Conservation (phyloP, 2,797 vertebrate genomes). For the Arrhamphus sclerolepis region DNA sequence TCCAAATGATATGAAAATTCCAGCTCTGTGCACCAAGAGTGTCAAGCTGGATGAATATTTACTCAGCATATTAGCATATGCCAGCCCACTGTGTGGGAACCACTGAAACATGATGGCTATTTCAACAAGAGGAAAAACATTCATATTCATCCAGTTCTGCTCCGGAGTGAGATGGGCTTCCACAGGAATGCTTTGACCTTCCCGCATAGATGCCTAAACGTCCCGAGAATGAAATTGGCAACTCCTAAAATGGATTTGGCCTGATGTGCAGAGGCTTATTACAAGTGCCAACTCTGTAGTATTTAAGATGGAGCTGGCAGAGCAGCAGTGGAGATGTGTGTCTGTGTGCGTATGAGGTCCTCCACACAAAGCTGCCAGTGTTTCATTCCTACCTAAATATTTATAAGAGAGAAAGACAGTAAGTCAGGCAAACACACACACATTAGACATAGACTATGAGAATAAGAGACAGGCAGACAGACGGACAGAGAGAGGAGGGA, state of each 20-base stretch:
- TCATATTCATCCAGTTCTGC: constrained; percentile 55
- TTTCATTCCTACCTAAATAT: constrained; percentile 67
- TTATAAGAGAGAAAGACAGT: constrained; percentile 60
- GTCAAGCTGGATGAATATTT: constrained; percentile 37
- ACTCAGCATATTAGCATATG: constrained; percentile 34
- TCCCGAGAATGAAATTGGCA: constrained; percentile 73
- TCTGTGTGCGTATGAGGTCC: constrained; percentile 28
- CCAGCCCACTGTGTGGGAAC: constrained; percentile 45
- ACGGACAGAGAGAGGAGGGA: constrained; percentile 42
- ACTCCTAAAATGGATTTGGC: constrained; percentile 71
- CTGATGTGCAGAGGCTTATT: constrained; percentile 68
- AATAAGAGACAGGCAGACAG: constrained; percentile 10
- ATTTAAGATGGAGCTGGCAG: constrained; percentile 69
- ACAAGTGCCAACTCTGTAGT: constrained; percentile 69
- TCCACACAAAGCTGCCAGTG: constrained; percentile 53
- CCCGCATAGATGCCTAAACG: constrained; percentile 70
- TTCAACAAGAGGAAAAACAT: constrained; percentile 56
- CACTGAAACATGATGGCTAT: constrained; percentile 50
- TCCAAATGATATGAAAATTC: constrained; percentile 27
- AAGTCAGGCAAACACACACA: constrained; percentile 51
- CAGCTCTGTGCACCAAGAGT: constrained; percentile 18
- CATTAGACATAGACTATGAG: neutral
- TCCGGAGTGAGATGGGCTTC: constrained; percentile 48
- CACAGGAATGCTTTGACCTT: constrained; percentile 70
- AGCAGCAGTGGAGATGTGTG: constrained; percentile 25